Evolutionary conservation across 1,140 invertebrate species (phyloP), one percentile per base, ranked within the genome.

Genomic region (Diachasma alloeum): DNA sequence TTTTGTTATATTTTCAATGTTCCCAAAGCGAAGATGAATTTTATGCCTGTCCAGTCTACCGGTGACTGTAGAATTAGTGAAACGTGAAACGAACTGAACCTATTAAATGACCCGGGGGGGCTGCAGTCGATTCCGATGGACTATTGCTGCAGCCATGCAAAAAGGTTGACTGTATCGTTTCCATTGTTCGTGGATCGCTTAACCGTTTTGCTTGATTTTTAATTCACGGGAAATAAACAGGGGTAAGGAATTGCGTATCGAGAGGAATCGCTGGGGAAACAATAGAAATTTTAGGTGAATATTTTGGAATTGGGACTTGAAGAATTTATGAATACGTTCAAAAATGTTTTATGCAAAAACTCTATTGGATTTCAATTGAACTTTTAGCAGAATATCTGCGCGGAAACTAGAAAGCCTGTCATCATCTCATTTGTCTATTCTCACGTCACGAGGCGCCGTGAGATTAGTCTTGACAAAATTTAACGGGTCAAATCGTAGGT

Each of bases 81-180:
- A 77, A 69, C 76, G 76, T 77, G 76, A 77, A 77, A 77, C 76
- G 76, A 77, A 73, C 59, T 72, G 31, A 73, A 72, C 36, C 70
- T 77, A 77, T 77, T 73, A 73, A 77, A 77, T 69, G 71, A 56
- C 76, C 53, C 24, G 24, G 59, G 24, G 13, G 19, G 11, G 4
- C 22, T 26, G 13, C 59, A 26, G 5, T 63, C 59, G 24, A 63
- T 63, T 4, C 24, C 19, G 39, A 63, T 63, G 59, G 59, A 63
- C 59, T 63, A 63, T 59, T 59, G 15, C 19, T 3, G 19, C 59
- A 63, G 0, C 8, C 4, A 56, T 63, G 59, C 59, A 63, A 63
- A 63, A 63, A 63, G 59, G n/a, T 11, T 56, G 15, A 17, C 39
- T 42, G 9, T 56, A 8, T 19, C 48, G 19, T 22, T 19, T 56